These are phyloP conservation scores for Spisula solida DNA, from an alignment of 2,888 invertebrate genomes.

Conservation along the genomic window DNA sequence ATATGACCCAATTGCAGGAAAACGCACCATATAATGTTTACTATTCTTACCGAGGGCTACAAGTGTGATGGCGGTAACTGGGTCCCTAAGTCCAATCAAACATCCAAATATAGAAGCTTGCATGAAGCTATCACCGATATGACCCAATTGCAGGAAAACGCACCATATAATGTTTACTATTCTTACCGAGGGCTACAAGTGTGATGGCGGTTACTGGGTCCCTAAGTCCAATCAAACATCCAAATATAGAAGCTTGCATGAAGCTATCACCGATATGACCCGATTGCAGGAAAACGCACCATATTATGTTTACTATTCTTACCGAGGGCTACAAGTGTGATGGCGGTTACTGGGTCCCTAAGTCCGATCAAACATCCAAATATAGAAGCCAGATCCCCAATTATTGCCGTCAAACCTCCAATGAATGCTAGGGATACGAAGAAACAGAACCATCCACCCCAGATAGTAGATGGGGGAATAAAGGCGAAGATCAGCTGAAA, in stretches of 20 bases:
- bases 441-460: constrained; percentile 90
- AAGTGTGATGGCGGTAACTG: constrained; percentile 88
- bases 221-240: constrained; percentile 89
- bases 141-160: no score
- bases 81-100: constrained; percentile 89
- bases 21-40: no score
- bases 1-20: no score
- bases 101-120: constrained; percentile 90
- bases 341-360: constrained; percentile 88
- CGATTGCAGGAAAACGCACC: no score
- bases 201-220: constrained; percentile 88
- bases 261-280: no score
- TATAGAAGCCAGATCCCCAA: constrained; percentile 89
- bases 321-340: constrained; percentile 89
- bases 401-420: constrained; percentile 89
- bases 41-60: constrained; percentile 88
- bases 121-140: no score
- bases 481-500: constrained; percentile 88
- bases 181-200: constrained; percentile 88
- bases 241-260: constrained; percentile 90
- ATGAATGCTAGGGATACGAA: constrained; percentile 89
- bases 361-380: constrained; percentile 90
- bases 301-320: no score
- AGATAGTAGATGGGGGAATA: constrained; percentile 89
- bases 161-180: no score